These are phyloP conservation scores for Exephanes ischioxanthus DNA, from an alignment of 2,888 invertebrate genomes.

Conservation along the genomic window DNA sequence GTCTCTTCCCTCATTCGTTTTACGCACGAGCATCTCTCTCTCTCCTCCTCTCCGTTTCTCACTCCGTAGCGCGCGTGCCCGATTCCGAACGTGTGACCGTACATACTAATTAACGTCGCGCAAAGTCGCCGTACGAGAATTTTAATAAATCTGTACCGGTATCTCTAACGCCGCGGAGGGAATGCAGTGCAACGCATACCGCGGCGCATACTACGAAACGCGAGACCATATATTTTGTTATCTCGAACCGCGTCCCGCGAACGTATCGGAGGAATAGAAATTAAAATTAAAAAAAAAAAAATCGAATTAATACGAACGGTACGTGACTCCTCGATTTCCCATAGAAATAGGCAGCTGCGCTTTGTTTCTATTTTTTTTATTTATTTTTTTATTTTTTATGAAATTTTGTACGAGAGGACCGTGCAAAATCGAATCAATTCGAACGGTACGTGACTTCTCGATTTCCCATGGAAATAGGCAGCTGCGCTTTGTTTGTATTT, in stretches of 20 bases:
- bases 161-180: background rate
- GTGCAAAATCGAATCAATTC: background rate
- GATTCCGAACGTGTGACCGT: slow-evolving; percentile 31
- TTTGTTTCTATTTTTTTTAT: background rate
- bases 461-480: background rate
- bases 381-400: background rate
- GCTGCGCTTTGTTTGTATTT: background rate
- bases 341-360: background rate
- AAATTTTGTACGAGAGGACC: background rate
- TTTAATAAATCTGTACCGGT: slow-evolving; percentile 12
- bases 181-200: background rate
- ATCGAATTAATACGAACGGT: background rate
- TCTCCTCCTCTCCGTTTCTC: background rate
- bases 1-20: slow-evolving; percentile 40
- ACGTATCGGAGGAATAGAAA: background rate
- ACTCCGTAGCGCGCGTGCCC: slow-evolving; percentile 25
- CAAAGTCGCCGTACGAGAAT: slow-evolving; percentile 21
- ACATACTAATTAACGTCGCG: slow-evolving; percentile 38
- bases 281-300: background rate
- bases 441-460: background rate
- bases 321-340: background rate
- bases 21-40: slow-evolving; percentile 21
- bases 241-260: background rate
- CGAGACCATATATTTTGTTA: background rate
- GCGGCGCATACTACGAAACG: background rate